Percentiles rank a stretch among this genome's conserved stretches.
phyloP scores from a whole-genome alignment of 1,140 invertebrate genomes.

The Archivesica marissinica region DNA sequence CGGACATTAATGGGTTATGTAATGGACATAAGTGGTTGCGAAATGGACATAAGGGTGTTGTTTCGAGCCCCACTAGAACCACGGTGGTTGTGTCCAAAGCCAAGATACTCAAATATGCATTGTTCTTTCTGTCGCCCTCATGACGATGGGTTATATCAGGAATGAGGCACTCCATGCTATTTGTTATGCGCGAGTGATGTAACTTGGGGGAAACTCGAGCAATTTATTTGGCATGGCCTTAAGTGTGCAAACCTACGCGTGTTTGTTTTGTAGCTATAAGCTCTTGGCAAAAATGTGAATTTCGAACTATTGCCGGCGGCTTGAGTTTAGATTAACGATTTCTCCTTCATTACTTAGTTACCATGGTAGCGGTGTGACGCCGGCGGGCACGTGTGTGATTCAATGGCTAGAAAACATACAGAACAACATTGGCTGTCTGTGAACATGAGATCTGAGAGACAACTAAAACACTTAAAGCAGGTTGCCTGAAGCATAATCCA shows the following conservation, averaged over 20 bases:
- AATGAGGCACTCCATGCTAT: too few relatives aligned
- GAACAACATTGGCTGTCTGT: constrained; percentile 34
- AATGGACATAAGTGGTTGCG: too few relatives aligned
- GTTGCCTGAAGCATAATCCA: not conserved
- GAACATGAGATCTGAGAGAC: constrained; percentile 27
- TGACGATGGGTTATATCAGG: too few relatives aligned
- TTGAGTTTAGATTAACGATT: constrained; percentile 60
- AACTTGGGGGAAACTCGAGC: too few relatives aligned
- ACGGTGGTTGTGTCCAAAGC: too few relatives aligned
- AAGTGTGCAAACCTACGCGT: not conserved
- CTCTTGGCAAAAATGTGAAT: constrained; percentile 39
- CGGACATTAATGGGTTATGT: too few relatives aligned
- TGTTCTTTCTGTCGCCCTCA: too few relatives aligned
- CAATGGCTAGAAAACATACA: constrained; percentile 16
- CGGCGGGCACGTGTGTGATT: constrained; percentile 43
- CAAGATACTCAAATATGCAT: too few relatives aligned
- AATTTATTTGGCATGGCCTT: too few relatives aligned
- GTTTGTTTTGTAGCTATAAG: constrained; percentile 22
- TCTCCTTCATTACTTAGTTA: constrained; percentile 56
- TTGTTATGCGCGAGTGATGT: too few relatives aligned
- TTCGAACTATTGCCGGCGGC: constrained; percentile 44
- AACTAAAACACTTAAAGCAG: constrained; percentile 16
- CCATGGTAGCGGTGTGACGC: constrained; percentile 42
- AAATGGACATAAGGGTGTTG: too few relatives aligned
- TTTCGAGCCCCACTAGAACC: too few relatives aligned